These are phyloP conservation scores for Polyommatus icarus DNA, from an alignment of 2,888 invertebrate species.

Conservation along the genomic window DNA sequence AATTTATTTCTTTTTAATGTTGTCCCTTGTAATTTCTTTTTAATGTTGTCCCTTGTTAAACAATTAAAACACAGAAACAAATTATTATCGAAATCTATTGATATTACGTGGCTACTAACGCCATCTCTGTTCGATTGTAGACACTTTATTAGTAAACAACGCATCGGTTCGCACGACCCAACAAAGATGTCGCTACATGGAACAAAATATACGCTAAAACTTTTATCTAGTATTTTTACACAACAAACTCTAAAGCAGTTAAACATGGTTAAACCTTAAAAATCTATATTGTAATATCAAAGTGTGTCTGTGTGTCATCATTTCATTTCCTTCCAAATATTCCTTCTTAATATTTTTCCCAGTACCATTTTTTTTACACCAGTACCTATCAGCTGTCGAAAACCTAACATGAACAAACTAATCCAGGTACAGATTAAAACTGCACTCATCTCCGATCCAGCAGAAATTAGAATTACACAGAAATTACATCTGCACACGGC, in stretches of 20 bases:
- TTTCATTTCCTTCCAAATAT: too few species aligned
- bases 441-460: background rate
- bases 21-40: too few species aligned
- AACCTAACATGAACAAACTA: background rate
- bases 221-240: background rate
- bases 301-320: too few species aligned
- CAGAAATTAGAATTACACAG: background rate
- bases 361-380: too few species aligned
- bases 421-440: background rate
- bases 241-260: too few species aligned
- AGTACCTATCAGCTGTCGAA: background rate
- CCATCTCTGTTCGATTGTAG: conserved; percentile 11
- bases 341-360: too few species aligned
- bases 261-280: too few species aligned
- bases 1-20: too few species aligned
- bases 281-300: background rate
- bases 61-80: background rate
- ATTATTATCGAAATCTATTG: background rate
- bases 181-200: conserved; percentile 23
- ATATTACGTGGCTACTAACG: background rate
- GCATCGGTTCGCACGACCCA: background rate
- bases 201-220: background rate
- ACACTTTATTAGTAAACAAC: background rate
- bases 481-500: background rate
- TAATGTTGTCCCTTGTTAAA: too few species aligned